These are phyloP conservation scores for Enteromius unitaeniatus DNA, from an alignment of 2,797 vertebrate genomes.

Conservation along the genomic window DNA sequence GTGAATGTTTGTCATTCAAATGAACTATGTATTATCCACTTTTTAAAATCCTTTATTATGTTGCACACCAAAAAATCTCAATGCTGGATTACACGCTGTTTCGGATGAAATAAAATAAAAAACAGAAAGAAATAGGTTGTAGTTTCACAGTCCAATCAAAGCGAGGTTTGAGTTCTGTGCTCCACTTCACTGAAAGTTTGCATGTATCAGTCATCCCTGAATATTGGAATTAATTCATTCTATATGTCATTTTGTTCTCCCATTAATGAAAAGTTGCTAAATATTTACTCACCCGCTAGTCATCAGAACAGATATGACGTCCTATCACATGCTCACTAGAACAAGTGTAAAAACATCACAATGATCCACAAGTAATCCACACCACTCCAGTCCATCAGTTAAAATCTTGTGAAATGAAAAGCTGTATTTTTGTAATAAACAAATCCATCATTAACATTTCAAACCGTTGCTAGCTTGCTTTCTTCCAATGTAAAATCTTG, in stretches of 20 bases:
- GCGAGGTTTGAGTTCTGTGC: background rate
- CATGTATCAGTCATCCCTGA: background rate
- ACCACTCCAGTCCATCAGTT: background rate
- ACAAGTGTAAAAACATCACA: background rate
- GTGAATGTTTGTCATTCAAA: slow-evolving; percentile 23
- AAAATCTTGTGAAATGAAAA: background rate
- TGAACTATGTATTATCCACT: background rate
- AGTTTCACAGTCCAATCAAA: slow-evolving; percentile 9
- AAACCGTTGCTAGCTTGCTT: background rate
- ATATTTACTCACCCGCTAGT: background rate
- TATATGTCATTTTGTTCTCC: background rate
- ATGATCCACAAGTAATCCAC: background rate
- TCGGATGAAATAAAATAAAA: background rate
- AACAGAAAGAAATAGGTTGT: background rate
- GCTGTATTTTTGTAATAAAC: background rate
- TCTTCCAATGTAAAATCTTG: background rate
- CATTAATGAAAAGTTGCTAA: background rate
- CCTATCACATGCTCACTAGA: background rate
- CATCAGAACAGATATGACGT: background rate
- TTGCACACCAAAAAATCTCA: background rate
- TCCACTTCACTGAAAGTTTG: slow-evolving; percentile 1
- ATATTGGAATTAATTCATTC: background rate
- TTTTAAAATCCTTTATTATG: slow-evolving; percentile 7
- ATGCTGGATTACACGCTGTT: background rate
- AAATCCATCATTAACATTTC: background rate